Base-by-base conservation (phyloP, 1,140 invertebrate species). In the Linepithema humile region DNA sequence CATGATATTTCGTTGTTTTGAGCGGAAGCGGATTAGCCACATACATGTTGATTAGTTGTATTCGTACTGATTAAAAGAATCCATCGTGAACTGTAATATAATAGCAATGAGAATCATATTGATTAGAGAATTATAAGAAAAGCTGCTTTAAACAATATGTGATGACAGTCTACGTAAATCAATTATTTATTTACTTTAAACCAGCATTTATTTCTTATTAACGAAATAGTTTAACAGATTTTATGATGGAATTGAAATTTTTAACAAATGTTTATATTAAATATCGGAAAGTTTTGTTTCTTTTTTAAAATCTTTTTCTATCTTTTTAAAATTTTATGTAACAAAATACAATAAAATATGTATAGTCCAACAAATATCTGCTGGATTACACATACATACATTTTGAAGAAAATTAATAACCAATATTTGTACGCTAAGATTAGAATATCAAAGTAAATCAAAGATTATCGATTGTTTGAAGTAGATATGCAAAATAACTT, bases 1-100 rank as follows among this genome's bases (percentile, higher is more conserved):
- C 69, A 75, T 45, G 82, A 86, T 83, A 87, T 87, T 87, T 78
- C 72, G 40, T 65, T 26, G 60, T 65, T 74, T 32, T 29, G 20
- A 23, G 6, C n/a, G 62, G 10, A 72, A 48, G 53, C 60, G 75
- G 45, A 83, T 87, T 38, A 55, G 9, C 45, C 55, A 29, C 60
- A 73, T 83, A 83, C 69, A 45, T 23, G n/a, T 32, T 69, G 85
- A 87, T 85, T 82, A 86, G 53, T 45, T 2, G 38, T 20, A 59
- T 85, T 48, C 45, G 67, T 72, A 20, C 35, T 70, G 65, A 80
- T 72, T 80, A 80, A n/a, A 32, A 23, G 35, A 70, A 43, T 50
- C 10, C 20, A 43, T 80, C 45, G 64, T 45, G 82, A 77, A 53
- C 35, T n/a, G 17, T 60, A 45, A 78, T 83, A 57, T 26, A 60